Evolutionary conservation across 1,140 invertebrate species (phyloP), one percentile per base, ranked within the genome.

Genomic region (Trissolcus basalis): DNA sequence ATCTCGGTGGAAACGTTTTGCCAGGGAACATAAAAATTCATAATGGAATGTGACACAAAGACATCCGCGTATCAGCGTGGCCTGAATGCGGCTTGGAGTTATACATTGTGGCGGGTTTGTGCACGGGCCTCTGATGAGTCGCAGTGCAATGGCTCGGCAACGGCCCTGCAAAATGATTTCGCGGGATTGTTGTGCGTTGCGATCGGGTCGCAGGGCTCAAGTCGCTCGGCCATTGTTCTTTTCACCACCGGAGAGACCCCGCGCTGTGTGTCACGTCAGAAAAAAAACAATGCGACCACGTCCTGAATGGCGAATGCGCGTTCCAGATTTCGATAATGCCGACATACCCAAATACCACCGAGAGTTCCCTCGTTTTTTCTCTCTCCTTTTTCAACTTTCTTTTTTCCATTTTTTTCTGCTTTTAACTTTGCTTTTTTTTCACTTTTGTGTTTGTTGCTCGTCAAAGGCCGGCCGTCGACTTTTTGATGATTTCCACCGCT

Each of bases 201-300:
- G 67, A 80, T 78, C 59, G 78, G 75, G 60, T 67, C 54, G 58
- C 80, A 74, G 44, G 39, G 41, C 27, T 69, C 33, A 51, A 68
- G 63, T 77, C 67, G 70, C 73, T 61, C 53, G 49, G 35, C 67
- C 69, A 82, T 81, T 84, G 81, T 82, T 81, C 81, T 80, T 78
- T 81, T 81, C 68, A 64, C 72, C 78, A 56, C 59, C 53, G 45
- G 36, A 44, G 69, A 65, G 75, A 68, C 68, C 64, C 70, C 63
- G 78, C 71, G 65, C 69, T 67, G 68, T 55, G 63, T 54, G 55
- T 51, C 67, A 48, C 59, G 51, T 55, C 54, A 67, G 56, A 39
- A 60, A 67, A 67, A 53, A 67, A 74, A 74, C 55, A 74, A 67
- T 65, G 45, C 45, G 14, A 55, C 13, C 45, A 61, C 50, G 36